Evolutionary conservation across 64 coral and sea anemone species (phyloP), one percentile per base, ranked within the genome.

Genomic region (Anthopleura sola): DNA sequence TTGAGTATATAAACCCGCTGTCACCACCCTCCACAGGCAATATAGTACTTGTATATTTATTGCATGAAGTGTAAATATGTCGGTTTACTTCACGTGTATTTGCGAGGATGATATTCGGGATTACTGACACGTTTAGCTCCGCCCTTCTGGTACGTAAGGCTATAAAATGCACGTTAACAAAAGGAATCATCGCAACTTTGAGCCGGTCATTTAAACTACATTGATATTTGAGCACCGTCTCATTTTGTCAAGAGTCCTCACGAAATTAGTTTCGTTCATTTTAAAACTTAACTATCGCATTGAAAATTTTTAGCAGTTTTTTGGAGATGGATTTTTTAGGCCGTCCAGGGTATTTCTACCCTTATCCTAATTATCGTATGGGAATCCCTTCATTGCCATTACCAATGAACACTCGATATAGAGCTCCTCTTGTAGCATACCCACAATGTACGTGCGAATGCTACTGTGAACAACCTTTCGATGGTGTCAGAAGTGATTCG

Each of bases 401-500:
- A 71, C 66, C 66, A 34, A 4, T 71, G 13, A 71, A 32, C 31
- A 20, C 66, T 74, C 37, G 78, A 71, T 82, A 51, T 57, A 26
- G 68, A 60, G 23, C 19, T 23, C 33, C 36, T 77, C 44, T 79
- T 79, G 24, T 79, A 23, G 6, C 76, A 8, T 79, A 79, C 36
- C 82, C 82, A 2, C 80, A 82, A 13, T 90, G 88, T 82, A 90
- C 88, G 66, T 90, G 88, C 62, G 88, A 90, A 75, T 90, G 88
- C 32, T 90, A 84, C 82, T 90, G 82, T 54, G 81, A 90, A 20
- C 49, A 79, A 46, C 18, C 76, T 71, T 71, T 34, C 66, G 66
- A 71, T 62, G 58, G 21, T 31, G 28, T 71, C 66, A 71, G 66
- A 34, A 11, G 66, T 3, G 66, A 71, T 26, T 66, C 60, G n/a